phyloP scores from a whole-genome alignment of 2,888 invertebrate genomes.

The Polietes domitor region DNA sequence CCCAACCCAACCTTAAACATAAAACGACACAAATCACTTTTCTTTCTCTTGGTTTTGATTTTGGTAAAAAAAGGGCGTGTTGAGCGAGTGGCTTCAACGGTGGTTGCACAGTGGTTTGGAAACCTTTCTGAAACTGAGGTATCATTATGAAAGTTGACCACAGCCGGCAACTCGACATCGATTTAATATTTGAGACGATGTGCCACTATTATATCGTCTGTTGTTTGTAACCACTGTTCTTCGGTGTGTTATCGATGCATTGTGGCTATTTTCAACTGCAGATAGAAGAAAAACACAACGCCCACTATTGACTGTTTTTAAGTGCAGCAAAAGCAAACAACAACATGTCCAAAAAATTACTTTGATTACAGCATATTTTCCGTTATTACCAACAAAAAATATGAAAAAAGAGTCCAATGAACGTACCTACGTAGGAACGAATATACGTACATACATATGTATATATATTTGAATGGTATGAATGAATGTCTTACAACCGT shows the following conservation, averaged over 20 bases:
- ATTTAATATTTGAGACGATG: too few species aligned
- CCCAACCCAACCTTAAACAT: slow-evolving; percentile 10
- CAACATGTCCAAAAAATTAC: slow-evolving; percentile 52
- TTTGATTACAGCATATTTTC: slow-evolving; percentile 53
- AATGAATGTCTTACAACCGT: not conserved
- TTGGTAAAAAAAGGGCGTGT: slow-evolving; percentile 2
- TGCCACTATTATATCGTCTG: too few species aligned
- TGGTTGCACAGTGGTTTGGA: too few species aligned
- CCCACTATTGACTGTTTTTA: not conserved
- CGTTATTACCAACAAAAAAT: slow-evolving; percentile 24
- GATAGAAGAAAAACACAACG: not conserved
- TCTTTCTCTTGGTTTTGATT: not conserved
- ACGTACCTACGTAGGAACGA: not conserved
- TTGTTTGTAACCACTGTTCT: too few species aligned
- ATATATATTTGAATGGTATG: not conserved
- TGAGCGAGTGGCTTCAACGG: not conserved
- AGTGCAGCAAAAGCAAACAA: slow-evolving; percentile 20
- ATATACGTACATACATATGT: not conserved
- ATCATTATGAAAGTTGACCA: too few species aligned
- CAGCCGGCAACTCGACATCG: too few species aligned
- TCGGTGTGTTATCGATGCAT: not conserved
- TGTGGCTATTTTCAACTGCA: not conserved
- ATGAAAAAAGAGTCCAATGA: not conserved
- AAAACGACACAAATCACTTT: slow-evolving; percentile 5
- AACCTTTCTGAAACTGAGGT: too few species aligned